Base-by-base conservation (phyloP, 92 coral and sea anemone genomes). In the Phenganax stokvisi region DNA sequence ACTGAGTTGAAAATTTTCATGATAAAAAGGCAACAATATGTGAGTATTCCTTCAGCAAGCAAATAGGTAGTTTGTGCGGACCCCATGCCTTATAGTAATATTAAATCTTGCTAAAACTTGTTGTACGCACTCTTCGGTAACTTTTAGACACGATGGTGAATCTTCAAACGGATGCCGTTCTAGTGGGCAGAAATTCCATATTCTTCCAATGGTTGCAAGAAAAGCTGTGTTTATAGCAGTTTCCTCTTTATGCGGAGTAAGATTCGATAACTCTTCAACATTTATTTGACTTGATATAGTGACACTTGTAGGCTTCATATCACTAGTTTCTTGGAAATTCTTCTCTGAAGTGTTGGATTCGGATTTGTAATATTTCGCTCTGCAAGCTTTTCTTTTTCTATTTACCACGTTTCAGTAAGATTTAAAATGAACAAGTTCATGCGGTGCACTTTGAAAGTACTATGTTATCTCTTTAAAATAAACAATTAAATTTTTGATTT, bases 331-430 rank as follows among this genome's bases (percentile, higher is more conserved):
- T 71, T 12, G 71, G 87, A 55, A 53, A 72, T 79, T 20, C 87
- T 30, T 77, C 79, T 74, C 81, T 82, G 51, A 86, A 76, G 51
- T 86, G 89, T 81, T 86, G 82, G 31, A 81, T 54, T 81, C 73
- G 28, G 83, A 81, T 81, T 86, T 73, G 37, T 86, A 86, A 74
- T 51, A 80, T 31, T 47, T 37, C 11, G 59, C 81, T 65, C 70
- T 67, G 51, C 85, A 85, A 8, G 47, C 82, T 81, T 85, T 85
- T 73, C 85, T 81, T 66, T 85, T 82, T 47, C 74, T 59, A 74
- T 81, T 71, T 13, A 81, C 85, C 2, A 47, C 54, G 65, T 81
- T 81, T 64, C 85, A 12, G 70, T 72, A 54, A 74, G 28, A 84
- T 59, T 87, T 87, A 59, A 84, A 87, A 79, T 65, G 80, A 12